Percentiles rank a stretch among this genome's conserved stretches.
phyloP scores from a whole-genome alignment of 2,797 vertebrate species.

The Bradypodion pumilum region DNA sequence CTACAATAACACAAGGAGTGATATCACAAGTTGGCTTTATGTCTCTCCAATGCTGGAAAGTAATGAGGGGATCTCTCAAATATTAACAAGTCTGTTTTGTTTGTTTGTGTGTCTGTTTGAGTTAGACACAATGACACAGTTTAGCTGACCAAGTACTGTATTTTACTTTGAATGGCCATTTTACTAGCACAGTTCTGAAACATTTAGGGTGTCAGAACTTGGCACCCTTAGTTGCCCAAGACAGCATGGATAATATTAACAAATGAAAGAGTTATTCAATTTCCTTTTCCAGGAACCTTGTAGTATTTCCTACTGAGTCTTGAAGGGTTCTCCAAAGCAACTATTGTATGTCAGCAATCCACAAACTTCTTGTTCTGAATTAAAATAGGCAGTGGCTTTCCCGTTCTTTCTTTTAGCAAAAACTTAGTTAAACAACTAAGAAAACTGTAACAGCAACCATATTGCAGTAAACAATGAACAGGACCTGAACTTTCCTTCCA shows the following conservation, averaged over 20 bases:
- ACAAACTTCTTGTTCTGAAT: neutral
- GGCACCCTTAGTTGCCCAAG: neutral
- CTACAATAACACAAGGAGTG: neutral
- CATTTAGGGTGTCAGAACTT: too few relatives aligned
- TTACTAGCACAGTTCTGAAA: neutral
- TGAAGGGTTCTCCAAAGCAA: neutral
- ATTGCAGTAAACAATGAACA: too few relatives aligned
- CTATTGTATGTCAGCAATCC: neutral
- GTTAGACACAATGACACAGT: neutral
- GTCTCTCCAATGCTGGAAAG: neutral
- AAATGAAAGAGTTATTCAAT: neutral
- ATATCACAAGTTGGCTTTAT: neutral
- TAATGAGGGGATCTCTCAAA: neutral
- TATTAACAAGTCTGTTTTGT: neutral
- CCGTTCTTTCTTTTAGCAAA: neutral
- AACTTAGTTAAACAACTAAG: neutral
- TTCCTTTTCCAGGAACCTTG: neutral
- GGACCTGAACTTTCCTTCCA: too few relatives aligned
- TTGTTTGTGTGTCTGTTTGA: neutral
- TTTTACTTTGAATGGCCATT: neutral
- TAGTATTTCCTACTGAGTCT: neutral
- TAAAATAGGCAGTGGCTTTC: neutral
- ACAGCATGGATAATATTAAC: neutral
- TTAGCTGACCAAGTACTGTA: neutral
- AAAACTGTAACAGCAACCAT: too few relatives aligned